phyloP scores from a whole-genome alignment of 2,113 vertebrate genomes.

The Catagonus wagneri region DNA sequence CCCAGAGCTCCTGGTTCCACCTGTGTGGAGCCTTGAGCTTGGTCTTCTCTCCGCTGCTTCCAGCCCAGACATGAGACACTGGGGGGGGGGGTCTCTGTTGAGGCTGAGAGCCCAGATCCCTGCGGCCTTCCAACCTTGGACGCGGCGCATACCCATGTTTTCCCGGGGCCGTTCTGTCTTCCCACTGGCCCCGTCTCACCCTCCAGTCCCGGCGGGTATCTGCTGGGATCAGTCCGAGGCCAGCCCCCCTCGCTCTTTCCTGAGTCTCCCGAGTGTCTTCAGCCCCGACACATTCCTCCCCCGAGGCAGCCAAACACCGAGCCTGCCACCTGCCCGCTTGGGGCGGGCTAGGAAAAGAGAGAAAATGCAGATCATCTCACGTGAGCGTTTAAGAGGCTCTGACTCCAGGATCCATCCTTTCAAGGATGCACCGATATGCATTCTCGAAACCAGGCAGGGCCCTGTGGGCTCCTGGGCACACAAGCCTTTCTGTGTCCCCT shows the following conservation, averaged over 20 bases:
- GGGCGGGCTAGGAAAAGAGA: conserved; percentile 1
- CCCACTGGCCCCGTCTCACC: not conserved
- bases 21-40: not conserved
- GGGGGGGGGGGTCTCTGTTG: rapidly evolving
- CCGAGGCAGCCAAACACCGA: not conserved
- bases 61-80: no score
- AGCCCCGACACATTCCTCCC: not conserved
- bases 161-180: not conserved
- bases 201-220: not conserved
- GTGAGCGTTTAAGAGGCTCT: conserved; percentile 9
- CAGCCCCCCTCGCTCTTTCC: not conserved
- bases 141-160: not conserved
- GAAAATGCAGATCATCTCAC: not conserved
- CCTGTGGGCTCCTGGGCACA: no score
- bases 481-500: no score
- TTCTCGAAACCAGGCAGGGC: no score
- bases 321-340: not conserved
- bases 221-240: no score
- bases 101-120: not conserved
- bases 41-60: not conserved
- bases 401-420: not conserved
- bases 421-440: not conserved
- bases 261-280: not conserved
- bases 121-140: no score
- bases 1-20: not conserved